A percentile compares a stretch with the other conserved stretches of the same genome.
Evolutionary conservation across 2,797 vertebrate species (phyloP).

Genomic region (Poeciliopsis presidionis): DNA sequence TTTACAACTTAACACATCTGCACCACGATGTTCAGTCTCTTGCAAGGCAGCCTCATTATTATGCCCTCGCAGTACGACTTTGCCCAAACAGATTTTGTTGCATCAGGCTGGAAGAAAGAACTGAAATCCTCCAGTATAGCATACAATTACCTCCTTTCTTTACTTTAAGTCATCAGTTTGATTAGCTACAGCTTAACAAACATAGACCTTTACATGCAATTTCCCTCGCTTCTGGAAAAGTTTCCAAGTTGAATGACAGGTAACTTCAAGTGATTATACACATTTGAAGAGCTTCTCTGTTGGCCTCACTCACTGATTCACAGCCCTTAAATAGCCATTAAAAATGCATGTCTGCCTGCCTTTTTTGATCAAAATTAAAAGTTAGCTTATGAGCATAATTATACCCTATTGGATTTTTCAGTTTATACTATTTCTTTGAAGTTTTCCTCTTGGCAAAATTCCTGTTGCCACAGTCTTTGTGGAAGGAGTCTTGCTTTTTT

Average conservation of each 20-base stretch:
- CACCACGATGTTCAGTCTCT: conserved; percentile 37
- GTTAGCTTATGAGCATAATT: conserved; percentile 54
- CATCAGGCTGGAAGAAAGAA: conserved; percentile 45
- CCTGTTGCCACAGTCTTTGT: conserved; percentile 15
- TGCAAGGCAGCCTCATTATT: conserved; percentile 50
- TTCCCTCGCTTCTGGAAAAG: conserved; percentile 16
- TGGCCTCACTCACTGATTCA: conserved; percentile 32
- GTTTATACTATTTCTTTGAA: conserved; percentile 57
- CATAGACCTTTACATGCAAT: conserved; percentile 9
- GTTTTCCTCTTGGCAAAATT: conserved; percentile 47
- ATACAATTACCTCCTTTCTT: conserved; percentile 23
- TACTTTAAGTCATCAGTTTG: conserved; percentile 40
- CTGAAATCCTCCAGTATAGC: conserved; percentile 23
- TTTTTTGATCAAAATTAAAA: conserved; percentile 45
- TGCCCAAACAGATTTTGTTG: conserved; percentile 54
- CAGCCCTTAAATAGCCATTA: conserved; percentile 50
- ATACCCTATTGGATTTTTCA: conserved; percentile 55
- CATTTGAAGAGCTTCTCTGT: conserved; percentile 15
- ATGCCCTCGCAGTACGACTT: conserved; percentile 44
- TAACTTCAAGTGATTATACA: conserved; percentile 34
- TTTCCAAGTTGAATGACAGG: conserved; percentile 48
- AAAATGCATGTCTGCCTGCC: conserved; percentile 52
- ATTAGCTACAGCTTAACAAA: conserved; percentile 34
- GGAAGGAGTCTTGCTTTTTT: conserved; percentile 5
- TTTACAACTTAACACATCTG: conserved; percentile 32